Base-by-base conservation (phyloP, 2,888 invertebrate species). In the Dastarcus helophoroides region DNA sequence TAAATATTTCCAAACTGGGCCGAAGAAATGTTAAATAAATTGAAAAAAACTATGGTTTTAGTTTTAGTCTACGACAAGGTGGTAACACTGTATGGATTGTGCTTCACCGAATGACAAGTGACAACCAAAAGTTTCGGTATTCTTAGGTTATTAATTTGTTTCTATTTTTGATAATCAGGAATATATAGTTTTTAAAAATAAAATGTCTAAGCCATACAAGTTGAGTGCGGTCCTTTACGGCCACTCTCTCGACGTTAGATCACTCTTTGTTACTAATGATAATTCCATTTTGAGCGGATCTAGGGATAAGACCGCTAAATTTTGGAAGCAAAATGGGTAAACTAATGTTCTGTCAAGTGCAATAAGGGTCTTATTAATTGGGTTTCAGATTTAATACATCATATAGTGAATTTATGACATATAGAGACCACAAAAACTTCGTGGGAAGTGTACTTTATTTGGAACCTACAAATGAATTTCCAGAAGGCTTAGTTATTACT, bases 181-280 rank as follows among this genome's bases (percentile, higher is more conserved):
- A n/a, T n/a, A n/a, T 19, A 19, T 19, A 7, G 19, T 19, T 6
- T 8, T 19, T n/a, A n/a, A n/a, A n/a, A n/a, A n/a, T 9, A 55
- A 50, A 33, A 58, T 56, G 50, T 42, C 57, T 14, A 59, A 57
- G 39, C 51, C 58, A 26, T 90, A 82, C 60, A 86, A 84, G 66
- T 65, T 91, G 41, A 81, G 88, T 57, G 72, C 79, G 51, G 72
- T 76, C 43, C 63, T 91, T 30, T 62, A 65, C 43, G 88, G 86
- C 1, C 93, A 94, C 61, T 77, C 79, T 24, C 67, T 79, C 54
- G 93, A 94, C 58, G 89, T 94, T 11, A 71, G 93, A 45, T 73
- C 80, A 32, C 71, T 93, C 11, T 72, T 72, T 30, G 67, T 67
- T 7, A 64, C 69, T 4, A 63, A 69, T 37, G 77, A 79, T 42